phyloP scores from a whole-genome alignment of 2,797 vertebrate species.

The Cygnus olor region DNA sequence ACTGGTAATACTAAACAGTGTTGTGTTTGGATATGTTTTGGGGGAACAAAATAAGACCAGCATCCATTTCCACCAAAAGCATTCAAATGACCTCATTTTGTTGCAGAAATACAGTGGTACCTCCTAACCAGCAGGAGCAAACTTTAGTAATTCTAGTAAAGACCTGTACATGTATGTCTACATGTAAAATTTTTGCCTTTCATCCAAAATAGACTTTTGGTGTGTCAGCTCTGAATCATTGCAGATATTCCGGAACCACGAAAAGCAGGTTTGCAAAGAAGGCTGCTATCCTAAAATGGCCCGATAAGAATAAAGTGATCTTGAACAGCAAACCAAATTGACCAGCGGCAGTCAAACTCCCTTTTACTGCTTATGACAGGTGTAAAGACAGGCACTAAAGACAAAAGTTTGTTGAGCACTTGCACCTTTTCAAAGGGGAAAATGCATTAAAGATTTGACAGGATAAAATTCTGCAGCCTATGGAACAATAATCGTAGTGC shows the following conservation, averaged over 20 bases:
- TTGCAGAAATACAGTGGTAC: not conserved
- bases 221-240: not conserved
- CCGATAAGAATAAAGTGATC: not conserved
- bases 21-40: not conserved
- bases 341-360: not conserved
- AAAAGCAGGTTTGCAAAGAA: not conserved
- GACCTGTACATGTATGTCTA: not conserved
- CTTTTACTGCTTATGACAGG: not conserved
- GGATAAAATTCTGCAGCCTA: not conserved
- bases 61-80: not conserved
- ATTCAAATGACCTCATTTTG: not conserved
- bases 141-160: not conserved
- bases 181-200: not conserved
- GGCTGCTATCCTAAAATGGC: not conserved
- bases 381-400: not conserved
- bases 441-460: not conserved
- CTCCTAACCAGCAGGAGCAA: not conserved
- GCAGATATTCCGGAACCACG: not conserved
- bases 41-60: not conserved
- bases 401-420: not conserved
- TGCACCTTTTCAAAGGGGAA: not conserved
- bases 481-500: rapidly evolving
- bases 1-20: not conserved
- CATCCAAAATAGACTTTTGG: not conserved
- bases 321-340: not conserved